Evolutionary conservation across 23 tunicate species (phyloP).

Genomic region (Styela clava): DNA sequence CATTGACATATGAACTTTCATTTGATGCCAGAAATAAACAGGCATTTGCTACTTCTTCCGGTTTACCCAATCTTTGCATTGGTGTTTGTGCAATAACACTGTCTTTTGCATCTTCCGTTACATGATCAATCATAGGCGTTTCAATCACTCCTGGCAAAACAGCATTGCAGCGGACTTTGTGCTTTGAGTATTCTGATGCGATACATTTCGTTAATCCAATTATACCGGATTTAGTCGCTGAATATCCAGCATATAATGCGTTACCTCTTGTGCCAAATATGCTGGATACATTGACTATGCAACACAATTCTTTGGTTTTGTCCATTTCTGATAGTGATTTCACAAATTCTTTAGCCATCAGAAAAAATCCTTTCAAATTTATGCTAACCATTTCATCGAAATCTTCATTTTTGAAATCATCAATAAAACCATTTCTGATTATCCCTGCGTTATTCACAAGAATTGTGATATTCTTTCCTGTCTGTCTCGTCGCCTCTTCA

Average conservation of each 20-base stretch:
- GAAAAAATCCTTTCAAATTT: conserved; percentile 32
- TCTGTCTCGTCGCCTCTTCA: not conserved
- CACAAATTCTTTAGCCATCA: conserved; percentile 55
- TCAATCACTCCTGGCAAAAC: conserved; percentile 6
- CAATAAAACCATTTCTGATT: not conserved
- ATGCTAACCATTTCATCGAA: conserved; percentile 17
- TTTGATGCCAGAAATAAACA: conserved; percentile 17
- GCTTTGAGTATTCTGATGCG: conserved; percentile 49
- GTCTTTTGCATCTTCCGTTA: not conserved
- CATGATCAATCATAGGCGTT: not conserved
- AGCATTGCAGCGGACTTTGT: conserved; percentile 16
- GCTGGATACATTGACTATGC: conserved; percentile 60
- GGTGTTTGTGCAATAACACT: not conserved
- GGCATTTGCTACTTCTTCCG: not conserved
- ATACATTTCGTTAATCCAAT: conserved; percentile 63
- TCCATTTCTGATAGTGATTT: conserved; percentile 17
- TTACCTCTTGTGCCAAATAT: conserved; percentile 36
- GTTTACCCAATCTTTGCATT: not conserved
- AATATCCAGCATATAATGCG: conserved; percentile 24
- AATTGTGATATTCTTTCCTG: not conserved
- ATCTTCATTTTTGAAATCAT: conserved; percentile 3
- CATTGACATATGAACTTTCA: conserved; percentile 18
- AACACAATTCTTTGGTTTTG: not conserved
- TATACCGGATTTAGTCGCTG: conserved; percentile 86
- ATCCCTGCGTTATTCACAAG: conserved; percentile 57